Conservation (phyloP, 2,888 invertebrate species). For the Cerceris ruficornis region DNA sequence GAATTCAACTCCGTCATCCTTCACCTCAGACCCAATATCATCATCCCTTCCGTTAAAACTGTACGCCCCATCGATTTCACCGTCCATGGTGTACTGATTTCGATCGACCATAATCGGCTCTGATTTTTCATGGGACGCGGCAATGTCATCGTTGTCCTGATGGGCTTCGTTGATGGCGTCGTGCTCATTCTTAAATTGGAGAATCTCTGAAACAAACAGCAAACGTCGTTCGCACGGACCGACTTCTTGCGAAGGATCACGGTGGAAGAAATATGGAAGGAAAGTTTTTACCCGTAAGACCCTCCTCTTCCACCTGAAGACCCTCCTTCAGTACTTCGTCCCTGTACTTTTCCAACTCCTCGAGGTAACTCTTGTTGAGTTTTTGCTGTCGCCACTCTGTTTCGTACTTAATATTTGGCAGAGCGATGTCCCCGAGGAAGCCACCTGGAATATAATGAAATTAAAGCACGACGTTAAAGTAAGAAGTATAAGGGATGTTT, state of each 20-base stretch:
- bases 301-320: conserved; percentile 92
- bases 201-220: conserved; percentile 70
- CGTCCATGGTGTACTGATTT: conserved; percentile 73
- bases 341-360: conserved; percentile 91
- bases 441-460: conserved; percentile 85
- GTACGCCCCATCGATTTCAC: conserved; percentile 61
- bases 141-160: conserved; percentile 58
- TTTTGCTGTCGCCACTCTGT: conserved; percentile 83
- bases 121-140: conserved; percentile 64
- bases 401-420: conserved; percentile 85
- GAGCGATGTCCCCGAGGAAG: conserved; percentile 92
- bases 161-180: conserved; percentile 53
- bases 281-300: conserved; percentile 85
- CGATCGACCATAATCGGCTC: conserved; percentile 69
- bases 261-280: background rate
- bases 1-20: conserved; percentile 72
- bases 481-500: background rate
- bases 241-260: background rate
- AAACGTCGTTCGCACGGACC: conserved; percentile 19
- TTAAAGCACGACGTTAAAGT: background rate
- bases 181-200: conserved; percentile 75
- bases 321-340: conserved; percentile 92
- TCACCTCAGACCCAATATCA: conserved; percentile 67
- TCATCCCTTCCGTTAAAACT: conserved; percentile 57
- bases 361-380: conserved; percentile 87